Percentiles rank a stretch among this genome's conserved stretches.
phyloP scores from a whole-genome alignment of 2,113 vertebrate species.

The Chinchilla lanigera region DNA sequence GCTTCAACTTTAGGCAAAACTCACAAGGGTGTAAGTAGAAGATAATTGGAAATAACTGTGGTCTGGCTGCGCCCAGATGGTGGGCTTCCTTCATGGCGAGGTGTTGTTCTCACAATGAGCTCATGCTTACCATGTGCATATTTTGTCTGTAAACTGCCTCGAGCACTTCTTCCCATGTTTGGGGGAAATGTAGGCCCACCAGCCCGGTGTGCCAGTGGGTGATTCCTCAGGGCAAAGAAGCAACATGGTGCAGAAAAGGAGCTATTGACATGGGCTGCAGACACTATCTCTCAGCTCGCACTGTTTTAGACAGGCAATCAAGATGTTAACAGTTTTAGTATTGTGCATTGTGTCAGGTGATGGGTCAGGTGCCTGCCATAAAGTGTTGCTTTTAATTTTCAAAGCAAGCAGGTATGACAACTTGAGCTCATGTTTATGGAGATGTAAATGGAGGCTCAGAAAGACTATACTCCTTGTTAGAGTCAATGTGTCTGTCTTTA shows the following conservation, averaged over 20 bases:
- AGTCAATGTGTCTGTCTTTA: not conserved
- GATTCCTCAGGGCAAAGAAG: conserved; percentile 9
- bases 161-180: not conserved
- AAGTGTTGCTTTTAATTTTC: not conserved
- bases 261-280: not conserved
- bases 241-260: not conserved
- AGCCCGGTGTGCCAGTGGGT: not conserved
- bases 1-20: conserved; percentile 1
- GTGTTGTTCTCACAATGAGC: not conserved
- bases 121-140: not conserved
- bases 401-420: not conserved
- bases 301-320: not conserved
- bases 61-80: not conserved
- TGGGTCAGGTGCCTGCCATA: not conserved
- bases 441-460: not conserved
- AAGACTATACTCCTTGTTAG: not conserved
- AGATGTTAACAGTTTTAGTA: not conserved
- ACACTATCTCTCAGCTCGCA: not conserved
- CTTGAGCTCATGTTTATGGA: not conserved
- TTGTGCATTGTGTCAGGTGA: not conserved
- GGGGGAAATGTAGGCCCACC: not conserved
- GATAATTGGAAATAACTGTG: conserved; percentile 53
- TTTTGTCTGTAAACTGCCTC: not conserved
- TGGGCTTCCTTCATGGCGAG: conserved; percentile 1
- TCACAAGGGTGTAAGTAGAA: not conserved